Percentiles rank a stretch among this genome's conserved stretches.
Conservation (phyloP, 2,113 vertebrate genomes). For the Grus americana region DNA sequence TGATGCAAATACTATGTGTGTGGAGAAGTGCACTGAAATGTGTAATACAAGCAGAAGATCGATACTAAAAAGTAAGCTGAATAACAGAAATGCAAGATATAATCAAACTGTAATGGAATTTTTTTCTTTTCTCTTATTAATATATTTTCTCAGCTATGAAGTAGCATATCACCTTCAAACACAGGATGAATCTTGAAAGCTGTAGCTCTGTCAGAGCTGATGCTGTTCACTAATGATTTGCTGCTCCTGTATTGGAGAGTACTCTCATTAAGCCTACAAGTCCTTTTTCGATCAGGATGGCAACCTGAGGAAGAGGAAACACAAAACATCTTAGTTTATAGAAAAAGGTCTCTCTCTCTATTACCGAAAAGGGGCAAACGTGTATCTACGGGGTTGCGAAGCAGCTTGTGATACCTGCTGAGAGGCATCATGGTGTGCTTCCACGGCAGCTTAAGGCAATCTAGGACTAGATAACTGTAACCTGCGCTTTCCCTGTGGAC, state of each 20-base stretch:
- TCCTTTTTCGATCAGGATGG: neutral
- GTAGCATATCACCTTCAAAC: neutral
- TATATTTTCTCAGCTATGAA: constrained; percentile 15
- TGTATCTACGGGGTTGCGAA: neutral
- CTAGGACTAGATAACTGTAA: neutral
- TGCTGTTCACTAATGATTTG: constrained; percentile 23
- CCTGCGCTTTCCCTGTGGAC: neutral
- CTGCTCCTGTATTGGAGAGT: neutral
- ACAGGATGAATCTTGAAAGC: neutral
- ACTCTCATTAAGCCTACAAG: neutral
- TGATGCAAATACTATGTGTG: neutral
- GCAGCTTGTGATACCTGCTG: neutral
- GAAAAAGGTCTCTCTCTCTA: neutral
- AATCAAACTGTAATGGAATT: neutral
- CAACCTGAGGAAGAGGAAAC: neutral
- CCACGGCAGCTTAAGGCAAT: neutral
- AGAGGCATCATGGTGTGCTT: neutral
- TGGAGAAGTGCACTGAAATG: neutral
- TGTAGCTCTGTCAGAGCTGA: neutral
- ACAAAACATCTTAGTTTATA: neutral
- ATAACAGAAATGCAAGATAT: neutral
- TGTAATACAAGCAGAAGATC: neutral
- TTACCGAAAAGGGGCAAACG: neutral
- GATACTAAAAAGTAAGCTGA: neutral
- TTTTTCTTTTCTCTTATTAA: neutral